Conservation (phyloP, 1,140 invertebrate genomes). For the Cardiocondyla obscurior region DNA sequence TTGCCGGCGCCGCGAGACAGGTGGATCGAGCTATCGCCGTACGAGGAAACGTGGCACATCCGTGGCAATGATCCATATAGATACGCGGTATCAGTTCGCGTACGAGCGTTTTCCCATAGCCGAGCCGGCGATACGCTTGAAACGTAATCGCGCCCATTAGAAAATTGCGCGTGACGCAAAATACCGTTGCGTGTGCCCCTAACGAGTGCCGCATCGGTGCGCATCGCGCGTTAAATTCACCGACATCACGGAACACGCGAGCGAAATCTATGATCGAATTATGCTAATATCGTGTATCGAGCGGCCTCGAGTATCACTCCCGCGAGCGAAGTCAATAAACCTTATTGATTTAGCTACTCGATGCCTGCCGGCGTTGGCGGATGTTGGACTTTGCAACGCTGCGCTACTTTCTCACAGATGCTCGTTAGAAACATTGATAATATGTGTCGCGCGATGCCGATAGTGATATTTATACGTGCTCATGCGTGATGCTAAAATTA, state of each 20-base stretch:
- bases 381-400: background rate
- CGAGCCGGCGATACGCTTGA: background rate
- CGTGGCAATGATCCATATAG: constrained; percentile 9
- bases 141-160: background rate
- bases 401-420: background rate
- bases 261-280: constrained; percentile 33
- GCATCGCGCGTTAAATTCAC: constrained; percentile 29
- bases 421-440: constrained; percentile 14
- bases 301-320: constrained; percentile 3
- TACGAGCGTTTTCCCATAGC: constrained; percentile 2
- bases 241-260: background rate
- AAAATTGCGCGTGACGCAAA: constrained; percentile 20
- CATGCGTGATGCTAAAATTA: background rate
- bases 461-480: background rate
- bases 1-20: background rate
- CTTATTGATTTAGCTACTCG: constrained; percentile 31
- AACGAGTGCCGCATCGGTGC: background rate
- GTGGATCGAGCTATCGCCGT: background rate
- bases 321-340: constrained; percentile 40
- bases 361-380: background rate
- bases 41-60: constrained; percentile 1
- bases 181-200: constrained; percentile 6
- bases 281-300: constrained; percentile 31
- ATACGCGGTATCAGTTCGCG: constrained; percentile 21
- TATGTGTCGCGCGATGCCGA: background rate